Conservation (phyloP, 2,888 invertebrate genomes). For the Meteorus cinctellus region DNA sequence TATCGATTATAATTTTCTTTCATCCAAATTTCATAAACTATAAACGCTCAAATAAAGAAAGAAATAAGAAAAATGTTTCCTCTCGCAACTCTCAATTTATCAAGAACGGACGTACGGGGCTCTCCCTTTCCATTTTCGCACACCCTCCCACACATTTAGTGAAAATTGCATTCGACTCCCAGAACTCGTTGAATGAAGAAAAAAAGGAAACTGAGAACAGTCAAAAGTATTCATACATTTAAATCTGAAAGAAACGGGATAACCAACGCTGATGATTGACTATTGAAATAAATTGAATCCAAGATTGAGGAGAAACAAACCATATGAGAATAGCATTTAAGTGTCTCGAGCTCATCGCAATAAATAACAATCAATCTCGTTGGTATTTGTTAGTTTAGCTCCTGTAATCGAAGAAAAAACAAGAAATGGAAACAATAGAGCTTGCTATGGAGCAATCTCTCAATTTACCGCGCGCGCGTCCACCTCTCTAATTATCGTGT, state of each 20-base stretch:
- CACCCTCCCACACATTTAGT: conserved; percentile 19
- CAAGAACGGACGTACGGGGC: not conserved
- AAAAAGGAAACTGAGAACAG: conserved; percentile 33
- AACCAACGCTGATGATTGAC: not conserved
- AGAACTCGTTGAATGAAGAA: not conserved
- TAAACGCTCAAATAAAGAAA: not conserved
- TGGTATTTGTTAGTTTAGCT: conserved; percentile 56
- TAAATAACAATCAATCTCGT: conserved; percentile 53
- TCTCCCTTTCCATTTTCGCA: conserved; percentile 6
- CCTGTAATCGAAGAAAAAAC: conserved; percentile 51
- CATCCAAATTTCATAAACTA: not conserved
- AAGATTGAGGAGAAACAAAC: conserved; percentile 9
- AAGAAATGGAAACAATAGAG: conserved; percentile 47
- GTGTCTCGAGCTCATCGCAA: conserved; percentile 55
- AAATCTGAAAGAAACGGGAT: conserved; percentile 26
- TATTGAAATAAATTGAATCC: conserved; percentile 14
- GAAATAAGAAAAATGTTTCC: conserved; percentile 16
- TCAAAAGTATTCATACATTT: not conserved
- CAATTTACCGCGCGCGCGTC: conserved; percentile 39
- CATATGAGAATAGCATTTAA: conserved; percentile 47
- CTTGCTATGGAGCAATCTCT: conserved; percentile 52
- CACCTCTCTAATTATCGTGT: conserved; percentile 27
- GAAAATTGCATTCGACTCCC: not conserved
- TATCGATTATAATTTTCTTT: not conserved
- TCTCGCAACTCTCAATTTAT: conserved; percentile 19